phyloP scores from a whole-genome alignment of 2,888 invertebrate genomes.

The Pyrocoelia pectoralis region DNA sequence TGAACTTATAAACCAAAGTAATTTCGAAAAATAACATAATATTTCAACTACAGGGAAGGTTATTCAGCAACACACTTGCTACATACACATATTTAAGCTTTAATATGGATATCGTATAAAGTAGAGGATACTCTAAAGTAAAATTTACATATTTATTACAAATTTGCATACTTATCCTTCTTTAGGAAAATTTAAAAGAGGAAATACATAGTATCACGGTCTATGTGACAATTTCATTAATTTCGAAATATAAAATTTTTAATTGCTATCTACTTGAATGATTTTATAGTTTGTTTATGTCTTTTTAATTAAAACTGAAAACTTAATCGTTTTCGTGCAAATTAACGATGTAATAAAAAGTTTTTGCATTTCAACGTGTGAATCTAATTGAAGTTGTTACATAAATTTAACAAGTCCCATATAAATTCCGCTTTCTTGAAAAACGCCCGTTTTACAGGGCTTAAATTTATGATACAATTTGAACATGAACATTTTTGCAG shows the following conservation, averaged over 20 bases:
- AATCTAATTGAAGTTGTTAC: too few species aligned
- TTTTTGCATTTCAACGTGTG: too few species aligned
- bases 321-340: too few species aligned
- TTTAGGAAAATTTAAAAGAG: slow-evolving; percentile 6
- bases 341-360: too few species aligned
- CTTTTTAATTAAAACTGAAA: too few species aligned
- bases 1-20: too few species aligned
- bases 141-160: slow-evolving; percentile 33
- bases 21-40: too few species aligned
- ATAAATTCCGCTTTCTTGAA: too few species aligned
- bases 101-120: slow-evolving; percentile 20
- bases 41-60: neutral
- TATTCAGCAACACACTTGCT: slow-evolving; percentile 8
- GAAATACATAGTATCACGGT: neutral
- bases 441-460: too few species aligned
- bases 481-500: too few species aligned
- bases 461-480: too few species aligned
- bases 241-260: neutral
- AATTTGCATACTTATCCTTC: slow-evolving; percentile 30
- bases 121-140: slow-evolving; percentile 14
- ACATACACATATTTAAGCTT: slow-evolving; percentile 21
- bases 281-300: neutral
- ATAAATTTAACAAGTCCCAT: too few species aligned
- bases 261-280: neutral
- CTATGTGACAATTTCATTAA: neutral